These are phyloP conservation scores for Kuschelorhynchus macadamiae DNA, from an alignment of 2,888 invertebrate genomes.

Conservation along the genomic window DNA sequence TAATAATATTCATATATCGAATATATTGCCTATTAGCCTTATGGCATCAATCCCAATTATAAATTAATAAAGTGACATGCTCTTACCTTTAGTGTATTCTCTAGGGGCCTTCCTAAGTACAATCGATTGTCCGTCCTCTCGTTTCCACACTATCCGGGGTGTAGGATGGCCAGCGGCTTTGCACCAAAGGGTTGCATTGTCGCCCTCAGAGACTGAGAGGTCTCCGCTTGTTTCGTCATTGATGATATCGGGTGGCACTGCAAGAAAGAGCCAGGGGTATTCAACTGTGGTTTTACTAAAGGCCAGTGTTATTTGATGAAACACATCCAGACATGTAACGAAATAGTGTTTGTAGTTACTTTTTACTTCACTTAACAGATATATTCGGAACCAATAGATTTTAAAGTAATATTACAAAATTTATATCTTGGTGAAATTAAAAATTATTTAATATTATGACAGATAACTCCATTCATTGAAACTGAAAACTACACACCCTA, in stretches of 20 bases:
- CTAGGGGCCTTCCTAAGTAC: constrained; percentile 67
- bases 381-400: too few species aligned
- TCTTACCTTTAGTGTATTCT: constrained; percentile 68
- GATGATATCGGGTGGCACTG: constrained; percentile 86
- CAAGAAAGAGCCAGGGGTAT: constrained; percentile 61
- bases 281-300: not conserved
- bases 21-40: not conserved
- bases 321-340: too few species aligned
- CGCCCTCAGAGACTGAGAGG: constrained; percentile 80
- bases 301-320: too few species aligned
- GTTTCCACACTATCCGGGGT: constrained; percentile 76
- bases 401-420: too few species aligned
- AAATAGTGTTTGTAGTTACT: too few species aligned
- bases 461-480: too few species aligned
- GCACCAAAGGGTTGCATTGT: constrained; percentile 82
- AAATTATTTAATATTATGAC: too few species aligned
- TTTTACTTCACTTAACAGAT: too few species aligned
- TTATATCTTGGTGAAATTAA: too few species aligned
- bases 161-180: constrained; percentile 81
- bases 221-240: constrained; percentile 84
- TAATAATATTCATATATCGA: too few species aligned
- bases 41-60: constrained; percentile 1
- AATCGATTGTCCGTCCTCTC: constrained; percentile 73
- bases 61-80: not conserved
- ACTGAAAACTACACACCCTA: too few species aligned